Base-by-base conservation (phyloP, 30 jellyfish, hydroid and myxozoan species). In the Cassiopea andromeda region DNA sequence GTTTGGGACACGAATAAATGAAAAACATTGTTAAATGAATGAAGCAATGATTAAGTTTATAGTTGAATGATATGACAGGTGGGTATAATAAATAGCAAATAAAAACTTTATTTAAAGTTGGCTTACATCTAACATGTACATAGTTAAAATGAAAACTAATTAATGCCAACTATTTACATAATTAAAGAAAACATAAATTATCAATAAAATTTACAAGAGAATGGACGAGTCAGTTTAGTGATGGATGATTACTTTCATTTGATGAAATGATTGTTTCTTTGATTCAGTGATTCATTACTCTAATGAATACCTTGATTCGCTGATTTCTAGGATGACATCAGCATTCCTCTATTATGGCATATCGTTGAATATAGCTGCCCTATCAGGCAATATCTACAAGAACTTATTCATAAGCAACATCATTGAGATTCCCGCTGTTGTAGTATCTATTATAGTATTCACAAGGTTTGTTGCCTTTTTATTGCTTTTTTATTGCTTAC, bases 301-400 rank as follows among this genome's bases (percentile, higher is more conserved):
- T 27, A 27, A 27, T 27, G 38, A 38, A 43, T 19, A 8, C 14
- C 18, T 70, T 70, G 79, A 70, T 58, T 76, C 16, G 12, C 46
- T 44, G 54, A 16, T 66, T 19, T 16, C 45, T 27, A 90, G 97
- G 97, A 46, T 90, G 81, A 92, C 93, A 1, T 49, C 94, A 9
- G 73, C 94, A 1, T 67, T 90, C 59, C 94, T 83, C 38, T 90
- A 90, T 71, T 90, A 90, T 77, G 97, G 97, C 13, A 12, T 84
- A 1, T 82, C 93, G 7, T 54, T 90, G 81, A 83, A 75, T 66
- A 78, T 85, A 18, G 64, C 90, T 9, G 44, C 80, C 46, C 60
- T 90, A 73, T 88, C 93, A 49, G 97, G 97, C 9, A 83, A 90
- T 77, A 48, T 75, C 10, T 90, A 82, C 85, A 18, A 58, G 74